A percentile compares a stretch with the other conserved stretches of the same genome.
Evolutionary conservation across 2,113 vertebrate genomes (phyloP).

Genomic region (Scolopax mira): DNA sequence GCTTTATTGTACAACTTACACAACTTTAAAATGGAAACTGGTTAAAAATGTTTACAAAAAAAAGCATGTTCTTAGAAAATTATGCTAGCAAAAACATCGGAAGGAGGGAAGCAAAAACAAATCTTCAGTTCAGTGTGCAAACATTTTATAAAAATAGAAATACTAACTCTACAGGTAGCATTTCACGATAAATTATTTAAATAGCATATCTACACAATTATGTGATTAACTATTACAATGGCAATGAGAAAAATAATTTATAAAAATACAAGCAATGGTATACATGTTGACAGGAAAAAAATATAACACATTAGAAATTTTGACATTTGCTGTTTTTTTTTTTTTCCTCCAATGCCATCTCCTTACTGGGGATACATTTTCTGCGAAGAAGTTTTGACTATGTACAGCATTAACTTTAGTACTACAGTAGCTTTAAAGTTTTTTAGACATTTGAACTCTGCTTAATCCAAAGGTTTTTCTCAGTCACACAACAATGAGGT

Average conservation of each 20-base stretch:
- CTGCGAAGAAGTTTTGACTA: conserved; percentile 84
- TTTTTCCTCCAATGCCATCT: conserved; percentile 77
- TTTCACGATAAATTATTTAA: conserved; percentile 99
- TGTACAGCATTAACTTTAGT: conserved; percentile 87
- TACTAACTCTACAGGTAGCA: conserved; percentile 89
- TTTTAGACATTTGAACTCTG: conserved; percentile 84
- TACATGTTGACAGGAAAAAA: conserved; percentile 82
- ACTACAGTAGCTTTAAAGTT: conserved; percentile 87
- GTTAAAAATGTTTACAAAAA: conserved; percentile 92
- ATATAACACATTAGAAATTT: conserved; percentile 78
- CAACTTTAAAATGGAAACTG: conserved; percentile 81
- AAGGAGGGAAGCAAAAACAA: conserved; percentile 73
- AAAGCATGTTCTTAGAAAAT: conserved; percentile 80
- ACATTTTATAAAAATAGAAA: conserved; percentile 98
- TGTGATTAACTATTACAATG: conserved; percentile 86
- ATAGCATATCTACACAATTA: conserved; percentile 98
- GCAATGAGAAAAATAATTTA: conserved; percentile 95
- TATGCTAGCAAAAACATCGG: conserved; percentile 76
- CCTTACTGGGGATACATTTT: conserved; percentile 79
- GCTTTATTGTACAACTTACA: conserved; percentile 77
- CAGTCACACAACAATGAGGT: conserved; percentile 96
- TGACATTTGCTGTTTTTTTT: conserved; percentile 11
- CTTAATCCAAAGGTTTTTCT: conserved; percentile 83
- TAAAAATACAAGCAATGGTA: conserved; percentile 87
- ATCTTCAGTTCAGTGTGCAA: conserved; percentile 97